These are phyloP conservation scores for Macrochelys suwanniensis DNA, from an alignment of 2,797 vertebrate genomes.

Conservation along the genomic window DNA sequence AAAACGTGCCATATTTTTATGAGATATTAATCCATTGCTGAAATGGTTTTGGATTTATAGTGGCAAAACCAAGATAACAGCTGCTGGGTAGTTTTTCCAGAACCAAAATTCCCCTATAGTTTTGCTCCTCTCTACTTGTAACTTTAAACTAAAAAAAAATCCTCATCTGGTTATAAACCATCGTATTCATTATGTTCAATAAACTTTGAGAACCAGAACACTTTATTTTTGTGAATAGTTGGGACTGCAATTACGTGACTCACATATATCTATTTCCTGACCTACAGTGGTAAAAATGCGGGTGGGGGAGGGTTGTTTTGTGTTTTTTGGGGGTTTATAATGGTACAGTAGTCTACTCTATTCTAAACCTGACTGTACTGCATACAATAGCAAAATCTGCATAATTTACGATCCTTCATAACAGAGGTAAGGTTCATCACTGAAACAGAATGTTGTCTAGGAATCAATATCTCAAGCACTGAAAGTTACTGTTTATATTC, in stretches of 20 bases:
- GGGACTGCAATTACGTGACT: not conserved
- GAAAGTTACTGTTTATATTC: not conserved
- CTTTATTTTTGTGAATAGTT: constrained; percentile 14
- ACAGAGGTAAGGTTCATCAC: not conserved
- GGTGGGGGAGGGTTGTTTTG: too few relatives aligned
- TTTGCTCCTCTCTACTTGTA: not conserved
- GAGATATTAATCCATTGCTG: not conserved
- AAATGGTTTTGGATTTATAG: not conserved
- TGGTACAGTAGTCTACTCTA: not conserved
- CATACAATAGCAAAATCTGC: not conserved
- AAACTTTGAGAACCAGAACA: not conserved
- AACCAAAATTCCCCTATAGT: not conserved
- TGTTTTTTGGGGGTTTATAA: not conserved
- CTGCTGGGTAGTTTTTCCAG: not conserved
- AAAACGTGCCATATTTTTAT: not conserved
- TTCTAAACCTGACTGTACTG: not conserved
- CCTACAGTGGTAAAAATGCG: not conserved
- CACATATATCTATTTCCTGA: not conserved
- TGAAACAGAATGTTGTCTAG: not conserved
- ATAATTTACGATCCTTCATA: not conserved
- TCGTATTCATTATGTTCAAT: not conserved
- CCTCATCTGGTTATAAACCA: not conserved
- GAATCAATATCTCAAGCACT: not conserved
- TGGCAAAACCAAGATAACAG: not conserved
- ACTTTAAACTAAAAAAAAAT: not conserved